phyloP scores from a whole-genome alignment of 2,113 vertebrate species.

The Pollimyrus isidori region DNA sequence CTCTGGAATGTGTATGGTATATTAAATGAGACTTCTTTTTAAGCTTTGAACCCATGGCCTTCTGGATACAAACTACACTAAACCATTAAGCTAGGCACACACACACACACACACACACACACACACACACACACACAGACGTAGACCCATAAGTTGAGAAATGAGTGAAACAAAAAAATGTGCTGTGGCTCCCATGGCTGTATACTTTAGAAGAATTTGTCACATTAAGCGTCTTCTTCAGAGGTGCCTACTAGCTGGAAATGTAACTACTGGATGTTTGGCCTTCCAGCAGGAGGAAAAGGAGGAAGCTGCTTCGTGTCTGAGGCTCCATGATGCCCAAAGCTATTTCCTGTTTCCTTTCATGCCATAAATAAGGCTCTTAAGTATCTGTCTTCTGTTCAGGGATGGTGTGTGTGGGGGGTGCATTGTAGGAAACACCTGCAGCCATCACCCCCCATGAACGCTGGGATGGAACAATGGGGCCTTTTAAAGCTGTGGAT shows the following conservation, averaged over 20 bases:
- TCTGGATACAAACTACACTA: neutral
- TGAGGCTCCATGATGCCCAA: neutral
- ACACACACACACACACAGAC: no score
- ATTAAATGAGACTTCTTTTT: neutral
- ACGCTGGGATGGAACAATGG: conserved; percentile 38
- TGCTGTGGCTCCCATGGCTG: no score
- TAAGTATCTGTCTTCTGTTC: neutral
- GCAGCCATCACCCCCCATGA: conserved; percentile 22
- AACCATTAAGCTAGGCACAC: neutral
- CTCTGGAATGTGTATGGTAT: neutral
- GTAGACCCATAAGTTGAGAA: no score
- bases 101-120: no score
- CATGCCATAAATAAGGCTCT: neutral
- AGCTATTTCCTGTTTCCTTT: neutral
- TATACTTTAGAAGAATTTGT: neutral
- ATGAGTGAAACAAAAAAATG: no score
- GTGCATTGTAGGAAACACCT: conserved; percentile 34
- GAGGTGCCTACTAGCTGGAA: neutral
- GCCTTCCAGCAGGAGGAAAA: neutral
- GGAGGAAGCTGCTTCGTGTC: neutral
- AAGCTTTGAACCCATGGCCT: neutral
- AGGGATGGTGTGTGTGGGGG: neutral
- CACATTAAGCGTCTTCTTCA: neutral
- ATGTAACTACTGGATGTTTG: neutral
- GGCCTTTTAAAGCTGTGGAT: conserved; percentile 16